phyloP scores from a whole-genome alignment of 2,888 invertebrate genomes.

The Watsonalla binaria region DNA sequence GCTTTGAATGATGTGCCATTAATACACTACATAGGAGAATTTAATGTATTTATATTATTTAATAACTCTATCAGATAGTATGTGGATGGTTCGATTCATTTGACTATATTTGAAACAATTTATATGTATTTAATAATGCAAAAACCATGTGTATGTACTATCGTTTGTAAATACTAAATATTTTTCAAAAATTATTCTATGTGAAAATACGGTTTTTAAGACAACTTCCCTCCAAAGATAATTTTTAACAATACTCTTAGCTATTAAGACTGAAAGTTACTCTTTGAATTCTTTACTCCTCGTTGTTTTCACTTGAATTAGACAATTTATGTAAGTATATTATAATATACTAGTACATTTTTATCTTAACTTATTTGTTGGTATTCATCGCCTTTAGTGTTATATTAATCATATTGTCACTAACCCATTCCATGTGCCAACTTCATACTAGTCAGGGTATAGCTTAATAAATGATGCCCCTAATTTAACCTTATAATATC shows the following conservation, averaged over 20 bases:
- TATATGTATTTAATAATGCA: constrained; percentile 38
- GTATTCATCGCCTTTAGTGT: constrained; percentile 27
- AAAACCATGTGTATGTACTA: constrained; percentile 20
- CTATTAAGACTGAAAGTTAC: constrained; percentile 71
- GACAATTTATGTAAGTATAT: constrained; percentile 1
- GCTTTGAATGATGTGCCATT: constrained; percentile 39
- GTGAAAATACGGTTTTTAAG: constrained; percentile 55
- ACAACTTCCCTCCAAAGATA: constrained; percentile 71
- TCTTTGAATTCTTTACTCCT: constrained; percentile 43
- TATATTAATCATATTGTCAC: constrained; percentile 45
- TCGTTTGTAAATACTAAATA: constrained; percentile 54
- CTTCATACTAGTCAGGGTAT: constrained; percentile 67
- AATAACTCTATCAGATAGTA: constrained; percentile 16
- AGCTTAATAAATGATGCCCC: constrained; percentile 47
- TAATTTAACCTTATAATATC: constrained; percentile 34
- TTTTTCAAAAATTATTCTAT: constrained; percentile 60
- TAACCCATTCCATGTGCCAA: constrained; percentile 70
- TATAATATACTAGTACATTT: constrained; percentile 11
- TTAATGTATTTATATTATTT: constrained; percentile 16
- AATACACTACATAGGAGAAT: constrained; percentile 25
- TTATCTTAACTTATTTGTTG: constrained; percentile 22
- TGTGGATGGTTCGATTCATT: constrained; percentile 9
- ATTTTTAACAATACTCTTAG: constrained; percentile 69
- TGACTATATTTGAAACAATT: constrained; percentile 30
- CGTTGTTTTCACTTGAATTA: constrained; percentile 21